These are phyloP conservation scores for Dendrophyllia cribrosa DNA, from an alignment of 64 coral and sea anemone genomes.

Conservation along the genomic window DNA sequence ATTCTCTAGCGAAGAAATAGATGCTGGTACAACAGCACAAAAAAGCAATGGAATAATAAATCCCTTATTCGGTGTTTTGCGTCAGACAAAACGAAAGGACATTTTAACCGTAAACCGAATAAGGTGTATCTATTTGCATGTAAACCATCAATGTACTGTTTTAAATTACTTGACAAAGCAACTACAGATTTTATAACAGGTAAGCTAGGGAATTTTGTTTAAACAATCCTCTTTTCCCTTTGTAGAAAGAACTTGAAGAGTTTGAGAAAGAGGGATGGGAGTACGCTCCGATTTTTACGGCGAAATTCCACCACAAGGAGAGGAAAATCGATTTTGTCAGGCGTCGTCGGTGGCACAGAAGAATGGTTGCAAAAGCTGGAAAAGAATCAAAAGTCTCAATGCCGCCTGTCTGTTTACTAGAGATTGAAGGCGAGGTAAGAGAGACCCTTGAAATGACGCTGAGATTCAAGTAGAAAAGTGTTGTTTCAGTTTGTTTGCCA, in stretches of 20 bases:
- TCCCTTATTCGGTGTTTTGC: too few relatives aligned
- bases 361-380: conserved; percentile 61
- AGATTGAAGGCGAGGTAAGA: conserved; percentile 38
- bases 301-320: conserved; percentile 85
- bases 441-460: too few relatives aligned
- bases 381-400: conserved; percentile 16
- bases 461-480: not conserved
- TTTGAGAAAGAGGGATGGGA: conserved; percentile 89
- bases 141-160: too few relatives aligned
- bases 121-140: too few relatives aligned
- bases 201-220: too few relatives aligned
- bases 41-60: too few relatives aligned
- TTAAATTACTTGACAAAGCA: not conserved
- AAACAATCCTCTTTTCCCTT: not conserved
- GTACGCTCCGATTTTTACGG: conserved; percentile 78
- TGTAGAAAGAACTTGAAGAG: conserved; percentile 63
- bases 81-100: too few relatives aligned
- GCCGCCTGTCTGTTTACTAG: conserved; percentile 31
- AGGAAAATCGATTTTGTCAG: conserved; percentile 90
- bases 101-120: too few relatives aligned
- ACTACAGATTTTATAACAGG: too few relatives aligned
- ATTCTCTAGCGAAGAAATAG: too few relatives aligned
- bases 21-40: too few relatives aligned
- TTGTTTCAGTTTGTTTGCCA: too few relatives aligned
- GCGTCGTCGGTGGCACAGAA: conserved; percentile 83